Evolutionary conservation across 2,888 invertebrate genomes (phyloP).

Genomic region (Epinotia brunnichana): DNA sequence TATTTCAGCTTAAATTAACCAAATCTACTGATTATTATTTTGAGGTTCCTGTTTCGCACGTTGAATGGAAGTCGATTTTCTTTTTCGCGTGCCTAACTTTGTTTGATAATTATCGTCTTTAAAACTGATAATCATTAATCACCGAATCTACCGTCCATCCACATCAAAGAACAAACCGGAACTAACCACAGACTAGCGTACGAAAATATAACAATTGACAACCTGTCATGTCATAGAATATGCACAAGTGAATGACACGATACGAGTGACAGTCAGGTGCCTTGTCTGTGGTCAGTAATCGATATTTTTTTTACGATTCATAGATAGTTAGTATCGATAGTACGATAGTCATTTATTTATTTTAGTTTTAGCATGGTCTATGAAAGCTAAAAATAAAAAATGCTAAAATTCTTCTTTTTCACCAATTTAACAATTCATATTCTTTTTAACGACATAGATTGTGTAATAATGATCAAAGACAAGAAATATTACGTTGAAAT

Average conservation of each 20-base stretch:
- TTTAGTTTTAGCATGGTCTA: not conserved
- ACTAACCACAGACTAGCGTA: slow-evolving; percentile 26
- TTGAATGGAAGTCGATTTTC: not conserved
- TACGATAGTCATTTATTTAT: not conserved
- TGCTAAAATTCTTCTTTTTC: not conserved
- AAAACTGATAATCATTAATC: not conserved
- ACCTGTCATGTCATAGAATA: slow-evolving; percentile 23
- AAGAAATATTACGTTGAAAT: not conserved
- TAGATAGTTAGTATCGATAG: slow-evolving; percentile 2
- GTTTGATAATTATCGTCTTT: slow-evolving; percentile 7
- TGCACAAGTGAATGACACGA: slow-evolving; percentile 9
- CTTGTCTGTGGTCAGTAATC: slow-evolving; percentile 24
- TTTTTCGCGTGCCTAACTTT: slow-evolving; percentile 1
- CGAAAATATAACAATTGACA: slow-evolving; percentile 14
- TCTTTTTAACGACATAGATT: not conserved
- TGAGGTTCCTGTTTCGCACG: not conserved
- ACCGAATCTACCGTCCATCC: not conserved
- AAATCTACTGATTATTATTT: not conserved
- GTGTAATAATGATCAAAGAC: not conserved
- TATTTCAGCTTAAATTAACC: slow-evolving; percentile 2
- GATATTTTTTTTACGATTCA: slow-evolving; percentile 5
- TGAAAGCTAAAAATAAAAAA: not conserved
- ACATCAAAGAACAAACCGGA: not conserved
- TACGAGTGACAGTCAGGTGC: too few relatives aligned
- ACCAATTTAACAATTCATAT: not conserved